These are phyloP conservation scores for Azorinus chamasolen DNA, from an alignment of 2,888 invertebrate genomes.

Conservation along the genomic window DNA sequence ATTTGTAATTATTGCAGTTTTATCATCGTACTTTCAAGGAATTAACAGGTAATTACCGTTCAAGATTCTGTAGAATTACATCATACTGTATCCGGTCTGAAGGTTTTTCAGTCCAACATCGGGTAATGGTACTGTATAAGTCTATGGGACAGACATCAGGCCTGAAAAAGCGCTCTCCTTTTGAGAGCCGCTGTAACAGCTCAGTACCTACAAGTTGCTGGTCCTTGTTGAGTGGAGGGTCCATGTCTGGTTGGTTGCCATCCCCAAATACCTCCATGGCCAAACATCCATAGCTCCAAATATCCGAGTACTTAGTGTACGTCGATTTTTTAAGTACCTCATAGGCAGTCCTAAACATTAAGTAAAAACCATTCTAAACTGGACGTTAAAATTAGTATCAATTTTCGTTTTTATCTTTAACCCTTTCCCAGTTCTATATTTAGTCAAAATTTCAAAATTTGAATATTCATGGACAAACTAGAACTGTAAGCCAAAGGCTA, in stretches of 20 bases:
- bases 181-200: slow-evolving; percentile 4
- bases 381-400: too few relatives aligned
- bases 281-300: slow-evolving; percentile 56
- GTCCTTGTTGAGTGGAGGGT: neutral
- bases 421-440: too few relatives aligned
- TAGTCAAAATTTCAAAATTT: too few relatives aligned
- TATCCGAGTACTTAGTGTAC: slow-evolving; percentile 44
- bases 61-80: slow-evolving; percentile 13
- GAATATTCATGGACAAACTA: too few relatives aligned
- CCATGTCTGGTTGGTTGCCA: slow-evolving; percentile 19
- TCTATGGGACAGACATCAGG: slow-evolving; percentile 37
- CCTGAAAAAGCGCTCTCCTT: slow-evolving; percentile 13
- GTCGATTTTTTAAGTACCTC: too few relatives aligned
- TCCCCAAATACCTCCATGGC: slow-evolving; percentile 49
- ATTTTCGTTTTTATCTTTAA: too few relatives aligned
- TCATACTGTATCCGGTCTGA: slow-evolving; percentile 18
- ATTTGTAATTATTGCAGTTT: too few relatives aligned
- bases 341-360: too few relatives aligned
- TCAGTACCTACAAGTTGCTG: neutral
- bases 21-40: too few relatives aligned
- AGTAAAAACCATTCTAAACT: too few relatives aligned
- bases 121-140: slow-evolving; percentile 23
- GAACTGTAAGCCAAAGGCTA: too few relatives aligned
- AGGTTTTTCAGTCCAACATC: slow-evolving; percentile 42
- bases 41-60: too few relatives aligned